Evolutionary conservation across 1,140 invertebrate species (phyloP), one percentile per base, ranked within the genome.

Genomic region (Pteromalus puparum): DNA sequence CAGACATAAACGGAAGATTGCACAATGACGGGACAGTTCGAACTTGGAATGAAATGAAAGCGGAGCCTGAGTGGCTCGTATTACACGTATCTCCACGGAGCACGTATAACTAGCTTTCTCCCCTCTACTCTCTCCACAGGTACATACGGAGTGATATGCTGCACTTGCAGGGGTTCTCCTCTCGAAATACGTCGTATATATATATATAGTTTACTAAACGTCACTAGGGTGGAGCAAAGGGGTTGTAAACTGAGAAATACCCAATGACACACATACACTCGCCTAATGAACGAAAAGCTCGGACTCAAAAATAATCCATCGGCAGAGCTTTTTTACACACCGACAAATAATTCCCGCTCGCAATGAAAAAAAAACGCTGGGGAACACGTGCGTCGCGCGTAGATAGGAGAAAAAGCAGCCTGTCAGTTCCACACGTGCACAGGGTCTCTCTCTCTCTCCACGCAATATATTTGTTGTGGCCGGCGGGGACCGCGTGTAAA

Each of bases 41-140:
- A 74, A 38, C 72, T 74, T 34, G 26, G 34, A 74, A 61, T 61
- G 53, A n/a, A 74, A 74, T 38, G 72, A 74, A 74, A 74, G 26
- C 28, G 21, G 30, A 38, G 30, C 21, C 72, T 18, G 34, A 74
- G 34, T 34, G 34, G 72, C 34, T 74, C 72, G 28, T 42, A 74
- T 74, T 30, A 42, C 72, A 74, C 30, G 34, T 34, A 30, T 28
- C 18, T 61, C 53, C 18, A 61, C 18, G 18, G 6, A 4, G 18
- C 53, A n/a, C 53, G 21, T 61, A 61, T 61, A 61, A 61, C 21
- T 61, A 9, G 53, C 53, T 21, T 61, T 18, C 38, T 34, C 34
- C 5, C 34, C 5, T 5, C 34, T 34, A n/a, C n/a, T n/a, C n/a
- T n/a, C n/a, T 42, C 9, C 10, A 42, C 38, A 42, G 38, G 38